Evolutionary conservation across 2,113 vertebrate genomes (phyloP).

Genomic region (Spermophilus dauricus): DNA sequence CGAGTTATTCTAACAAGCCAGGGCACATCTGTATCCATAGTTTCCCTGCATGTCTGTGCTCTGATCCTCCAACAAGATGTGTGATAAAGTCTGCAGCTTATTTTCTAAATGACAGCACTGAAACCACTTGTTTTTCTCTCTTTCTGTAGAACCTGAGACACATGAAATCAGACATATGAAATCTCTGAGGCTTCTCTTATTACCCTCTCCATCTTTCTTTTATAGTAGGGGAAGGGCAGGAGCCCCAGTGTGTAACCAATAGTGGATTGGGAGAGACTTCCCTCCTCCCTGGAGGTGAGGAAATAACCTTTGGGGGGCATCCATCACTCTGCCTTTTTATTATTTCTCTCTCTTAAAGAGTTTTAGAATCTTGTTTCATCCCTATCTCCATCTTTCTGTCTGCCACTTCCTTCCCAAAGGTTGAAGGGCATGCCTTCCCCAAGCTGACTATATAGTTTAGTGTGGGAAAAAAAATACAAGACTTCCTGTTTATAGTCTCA

Average conservation of each 20-base stretch:
- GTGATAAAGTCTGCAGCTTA: conserved; percentile 15
- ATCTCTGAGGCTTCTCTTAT: not conserved
- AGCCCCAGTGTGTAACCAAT: conserved; percentile 1
- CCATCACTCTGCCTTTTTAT: not conserved
- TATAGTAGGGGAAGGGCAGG: not conserved
- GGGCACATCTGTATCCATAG: conserved; percentile 60
- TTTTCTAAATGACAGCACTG: conserved; percentile 61
- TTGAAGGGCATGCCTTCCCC: not conserved
- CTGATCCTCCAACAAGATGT: not conserved
- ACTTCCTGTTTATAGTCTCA: not conserved
- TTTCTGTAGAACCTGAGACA: not conserved
- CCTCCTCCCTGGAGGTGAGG: not conserved
- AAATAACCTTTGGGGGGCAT: not conserved
- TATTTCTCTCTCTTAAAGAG: conserved; percentile 1
- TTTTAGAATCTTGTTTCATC: not conserved
- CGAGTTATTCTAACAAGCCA: conserved; percentile 37
- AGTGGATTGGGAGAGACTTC: not conserved
- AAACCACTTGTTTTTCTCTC: not conserved
- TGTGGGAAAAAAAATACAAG: conserved; percentile 2
- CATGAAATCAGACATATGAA: not conserved
- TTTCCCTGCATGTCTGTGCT: not conserved
- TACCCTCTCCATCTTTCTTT: not conserved
- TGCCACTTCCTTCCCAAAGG: not conserved
- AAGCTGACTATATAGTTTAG: not conserved
- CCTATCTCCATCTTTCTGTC: not conserved